Percentiles rank a stretch among this genome's conserved stretches.
Evolutionary conservation across 1,140 invertebrate genomes (phyloP).

Genomic region (Cydia fagiglandana): DNA sequence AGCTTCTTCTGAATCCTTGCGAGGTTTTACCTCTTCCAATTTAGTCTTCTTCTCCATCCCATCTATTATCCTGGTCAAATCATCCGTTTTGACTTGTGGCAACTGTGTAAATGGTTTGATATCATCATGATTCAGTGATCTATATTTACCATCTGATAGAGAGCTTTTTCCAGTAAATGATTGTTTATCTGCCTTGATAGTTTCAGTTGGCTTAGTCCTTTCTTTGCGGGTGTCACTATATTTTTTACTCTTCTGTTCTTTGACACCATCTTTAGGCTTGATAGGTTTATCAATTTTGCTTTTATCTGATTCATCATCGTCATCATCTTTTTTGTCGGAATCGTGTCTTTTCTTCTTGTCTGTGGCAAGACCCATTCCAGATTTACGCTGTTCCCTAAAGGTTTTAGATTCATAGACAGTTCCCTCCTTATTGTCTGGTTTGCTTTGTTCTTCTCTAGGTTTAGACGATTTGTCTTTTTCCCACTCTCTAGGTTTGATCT

Average conservation of each 20-base stretch:
- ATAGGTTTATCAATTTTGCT: conserved; percentile 68
- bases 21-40: conserved; percentile 49
- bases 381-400: conserved; percentile 69
- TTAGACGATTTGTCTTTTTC: conserved; percentile 73
- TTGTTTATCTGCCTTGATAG: conserved; percentile 62
- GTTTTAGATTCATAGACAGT: conserved; percentile 66
- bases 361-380: conserved; percentile 44
- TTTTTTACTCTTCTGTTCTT: conserved; percentile 74
- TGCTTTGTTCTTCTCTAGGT: conserved; percentile 74
- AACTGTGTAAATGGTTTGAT: conserved; percentile 77
- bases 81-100: conserved; percentile 74
- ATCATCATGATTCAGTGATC: conserved; percentile 68
- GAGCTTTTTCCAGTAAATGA: conserved; percentile 66
- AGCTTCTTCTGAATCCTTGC: conserved; percentile 44
- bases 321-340: conserved; percentile 64
- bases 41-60: conserved; percentile 69
- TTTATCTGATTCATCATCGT: conserved; percentile 59
- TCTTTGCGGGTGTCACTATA: conserved; percentile 76
- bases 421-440: conserved; percentile 56
- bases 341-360: conserved; percentile 72
- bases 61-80: conserved; percentile 72
- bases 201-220: conserved; percentile 62
- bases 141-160: conserved; percentile 59
- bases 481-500: conserved; percentile 74
- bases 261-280: conserved; percentile 65